Evolutionary conservation across 2,113 vertebrate genomes (phyloP).

Genomic region (Tautogolabrus adspersus): DNA sequence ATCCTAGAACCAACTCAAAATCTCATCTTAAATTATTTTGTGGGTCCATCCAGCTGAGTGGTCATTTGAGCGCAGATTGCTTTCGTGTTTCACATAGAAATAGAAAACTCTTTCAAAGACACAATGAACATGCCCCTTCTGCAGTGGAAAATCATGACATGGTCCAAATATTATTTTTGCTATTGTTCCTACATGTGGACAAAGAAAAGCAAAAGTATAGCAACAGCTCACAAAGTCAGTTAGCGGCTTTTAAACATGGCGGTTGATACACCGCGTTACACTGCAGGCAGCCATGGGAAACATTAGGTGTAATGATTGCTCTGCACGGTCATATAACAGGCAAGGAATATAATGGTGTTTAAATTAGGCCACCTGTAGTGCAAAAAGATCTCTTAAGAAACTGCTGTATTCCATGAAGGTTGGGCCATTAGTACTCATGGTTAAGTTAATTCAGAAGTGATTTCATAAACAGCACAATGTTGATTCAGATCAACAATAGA

Average conservation of each 20-base stretch:
- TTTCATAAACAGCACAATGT: conserved; percentile 22
- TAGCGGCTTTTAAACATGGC: conserved; percentile 46
- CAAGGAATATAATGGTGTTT: conserved; percentile 58
- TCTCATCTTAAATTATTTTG: neutral
- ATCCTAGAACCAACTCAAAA: neutral
- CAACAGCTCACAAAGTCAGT: conserved; percentile 31
- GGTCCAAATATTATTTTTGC: conserved; percentile 21
- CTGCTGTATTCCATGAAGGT: conserved; percentile 5
- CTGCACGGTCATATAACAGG: conserved; percentile 53
- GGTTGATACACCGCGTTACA: conserved; percentile 35
- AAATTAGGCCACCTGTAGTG: conserved; percentile 50
- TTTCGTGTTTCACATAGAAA: neutral
- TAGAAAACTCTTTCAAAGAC: neutral
- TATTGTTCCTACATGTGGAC: conserved; percentile 11
- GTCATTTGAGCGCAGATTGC: conserved; percentile 3
- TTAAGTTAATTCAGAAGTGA: conserved; percentile 27
- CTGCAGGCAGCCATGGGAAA: conserved; percentile 56
- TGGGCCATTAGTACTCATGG: neutral
- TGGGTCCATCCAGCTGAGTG: neutral
- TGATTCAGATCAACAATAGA: neutral
- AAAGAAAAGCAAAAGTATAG: conserved; percentile 4
- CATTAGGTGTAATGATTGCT: conserved; percentile 56
- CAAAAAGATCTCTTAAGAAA: conserved; percentile 20
- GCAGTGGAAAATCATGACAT: conserved; percentile 25
- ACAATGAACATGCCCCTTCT: conserved; percentile 6